Base-by-base conservation (phyloP, 2,888 invertebrate species). In the Marasmarcha lunaedactyla region DNA sequence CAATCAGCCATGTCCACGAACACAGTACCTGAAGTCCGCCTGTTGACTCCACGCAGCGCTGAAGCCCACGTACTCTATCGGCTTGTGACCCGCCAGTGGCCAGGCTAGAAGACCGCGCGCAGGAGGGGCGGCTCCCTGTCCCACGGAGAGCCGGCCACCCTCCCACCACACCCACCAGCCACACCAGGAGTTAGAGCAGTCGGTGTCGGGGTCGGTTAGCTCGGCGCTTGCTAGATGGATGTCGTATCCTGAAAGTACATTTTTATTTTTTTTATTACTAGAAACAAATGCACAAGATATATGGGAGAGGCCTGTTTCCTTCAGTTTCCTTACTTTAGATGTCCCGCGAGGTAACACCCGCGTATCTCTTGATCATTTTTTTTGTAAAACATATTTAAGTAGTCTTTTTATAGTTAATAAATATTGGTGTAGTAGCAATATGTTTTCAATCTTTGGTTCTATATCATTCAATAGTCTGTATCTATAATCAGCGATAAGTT, bases 101-200 rank as follows among this genome's bases (percentile, higher is more conserved):
- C 88, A 88, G 3, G 85, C 85, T 4, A 89, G 64, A 7, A 89
- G 66, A 2, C 87, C 72, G 14, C 85, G 64, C 47, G 86, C 86
- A 0, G 85, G 71, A 0, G 87, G 85, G 1, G 77, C 69, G 0
- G 87, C 84, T 0, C 89, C 89, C 2, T 74, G 63, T 0, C 89
- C 89, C 10, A 88, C 85, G 0, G 85, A 73, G 11, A 89, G 62
- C 7, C 78, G 63, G 0, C 86, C 87, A 0, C 85, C 85, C 42
- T 88, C 88, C 89, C 89, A 89, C 63, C 86, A 86, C n/a, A 89
- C 79, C 89, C 89, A 89, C 76, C 88, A 88, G 0, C 88, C 87
- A 43, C 85, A 84, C 84, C 88, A 88, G 1, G 85, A 71, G 20
- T 59, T 63, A 0, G 70, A 53, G 15, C 81, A 81, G 46, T 85